Evolutionary conservation across 1,140 invertebrate genomes (phyloP), one percentile per base, ranked within the genome.

Genomic region (Thalassaphorura encarpata): DNA sequence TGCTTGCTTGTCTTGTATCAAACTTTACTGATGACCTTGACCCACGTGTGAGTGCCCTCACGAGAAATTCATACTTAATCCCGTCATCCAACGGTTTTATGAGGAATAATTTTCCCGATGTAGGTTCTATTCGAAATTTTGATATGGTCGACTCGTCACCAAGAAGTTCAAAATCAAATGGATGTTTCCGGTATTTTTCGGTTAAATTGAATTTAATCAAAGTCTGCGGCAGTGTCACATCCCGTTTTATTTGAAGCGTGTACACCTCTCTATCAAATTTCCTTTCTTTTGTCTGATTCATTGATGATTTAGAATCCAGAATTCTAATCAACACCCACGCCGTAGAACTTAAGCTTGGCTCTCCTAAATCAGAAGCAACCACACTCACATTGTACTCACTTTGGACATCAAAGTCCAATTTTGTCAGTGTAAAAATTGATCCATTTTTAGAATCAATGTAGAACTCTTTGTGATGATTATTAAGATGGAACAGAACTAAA

Each of bases 331-430:
- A 69, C 21, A 88, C 70, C 45, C 51, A 60, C 3, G 87, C 86
- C 0, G 83, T 83, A 0, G 86, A 84, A 49, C 83, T 87, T 8
- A 87, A 69, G 61, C 84, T 83, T 0, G 87, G 87, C 27, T 80
- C 84, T 1, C 88, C 88, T 19, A 88, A 73, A 73, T 91, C 88
- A 0, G 85, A 86, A 0, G 86, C 87, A 5, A 86, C 78, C 0
- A 91, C 78, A 0, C 84, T 83, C 1, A 91, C 72, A 68, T 89
- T 89, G 66, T 86, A 80, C 16, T 74, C 68, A 27, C 71, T 72
- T 61, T 80, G 74, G 1, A 41, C 11, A 70, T 87, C 84, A 63
- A 83, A 88, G 66, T 89, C 84, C 8, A 91, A 73, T 60, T 76
- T 78, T 1, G 77, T 77, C 3, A 82, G 78, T 0, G 84, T 88